These are phyloP conservation scores for Ectropis grisescens DNA, from an alignment of 1,140 invertebrate species.

Conservation along the genomic window DNA sequence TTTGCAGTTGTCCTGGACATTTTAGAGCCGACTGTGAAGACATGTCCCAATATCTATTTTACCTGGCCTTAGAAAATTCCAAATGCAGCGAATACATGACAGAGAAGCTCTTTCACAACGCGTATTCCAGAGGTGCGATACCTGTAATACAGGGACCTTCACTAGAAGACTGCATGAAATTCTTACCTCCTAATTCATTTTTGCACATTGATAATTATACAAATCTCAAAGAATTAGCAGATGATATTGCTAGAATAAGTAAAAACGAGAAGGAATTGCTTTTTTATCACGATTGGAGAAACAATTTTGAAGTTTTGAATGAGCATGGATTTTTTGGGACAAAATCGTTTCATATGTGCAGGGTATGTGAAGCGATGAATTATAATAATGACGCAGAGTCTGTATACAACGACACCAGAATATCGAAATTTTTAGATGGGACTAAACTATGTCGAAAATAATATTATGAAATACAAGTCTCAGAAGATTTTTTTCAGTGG, in stretches of 20 bases:
- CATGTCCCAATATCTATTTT: constrained; percentile 78
- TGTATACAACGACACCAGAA: constrained; percentile 50
- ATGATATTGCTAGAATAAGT: constrained; percentile 65
- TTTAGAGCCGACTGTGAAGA: constrained; percentile 71
- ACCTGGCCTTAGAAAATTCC: constrained; percentile 83
- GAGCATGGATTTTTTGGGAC: constrained; percentile 81
- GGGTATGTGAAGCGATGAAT: constrained; percentile 83
- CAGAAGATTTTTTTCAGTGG: too few relatives aligned
- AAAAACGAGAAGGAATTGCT: constrained; percentile 20
- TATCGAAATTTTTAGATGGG: constrained; percentile 23
- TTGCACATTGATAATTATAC: constrained; percentile 83
- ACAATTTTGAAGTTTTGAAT: constrained; percentile 76
- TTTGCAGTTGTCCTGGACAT: constrained; percentile 74
- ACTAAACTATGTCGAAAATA: too few relatives aligned
- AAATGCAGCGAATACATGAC: constrained; percentile 80
- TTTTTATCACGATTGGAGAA: constrained; percentile 79
- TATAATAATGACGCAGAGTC: constrained; percentile 69
- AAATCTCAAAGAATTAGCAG: constrained; percentile 72
- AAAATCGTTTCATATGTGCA: constrained; percentile 81
- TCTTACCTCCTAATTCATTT: constrained; percentile 76
- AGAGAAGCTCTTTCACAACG: constrained; percentile 79
- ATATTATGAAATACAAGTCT: too few relatives aligned
- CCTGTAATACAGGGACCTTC: constrained; percentile 79
- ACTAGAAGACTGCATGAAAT: constrained; percentile 61
- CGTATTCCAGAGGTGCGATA: constrained; percentile 74